Evolutionary conservation across 1,140 invertebrate genomes (phyloP).

Genomic region (Camponotus floridanus): DNA sequence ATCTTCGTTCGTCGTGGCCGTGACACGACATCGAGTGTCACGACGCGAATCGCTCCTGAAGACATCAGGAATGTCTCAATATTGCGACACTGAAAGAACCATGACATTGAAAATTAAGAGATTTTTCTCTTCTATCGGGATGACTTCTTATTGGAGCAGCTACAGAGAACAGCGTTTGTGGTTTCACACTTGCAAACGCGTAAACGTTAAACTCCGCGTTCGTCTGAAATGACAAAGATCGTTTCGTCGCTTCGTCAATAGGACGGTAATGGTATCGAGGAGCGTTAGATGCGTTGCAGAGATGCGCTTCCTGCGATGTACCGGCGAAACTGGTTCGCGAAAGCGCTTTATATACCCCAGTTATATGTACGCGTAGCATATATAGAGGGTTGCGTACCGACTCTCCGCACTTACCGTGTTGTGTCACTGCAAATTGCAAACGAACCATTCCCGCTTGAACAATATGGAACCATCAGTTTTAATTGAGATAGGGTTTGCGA

Average conservation of each 20-base stretch:
- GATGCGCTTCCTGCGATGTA: conserved; percentile 9
- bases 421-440: conserved; percentile 54
- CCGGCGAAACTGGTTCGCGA: conserved; percentile 29
- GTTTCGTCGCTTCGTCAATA: conserved; percentile 29
- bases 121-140: not conserved
- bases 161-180: not conserved
- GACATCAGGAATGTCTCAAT: not conserved
- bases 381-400: not conserved
- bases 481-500: conserved; percentile 19
- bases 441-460: conserved; percentile 30
- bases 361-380: not conserved
- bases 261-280: conserved; percentile 31
- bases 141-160: not conserved
- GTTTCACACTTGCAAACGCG: not conserved
- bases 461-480: conserved; percentile 31
- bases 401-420: conserved; percentile 40
- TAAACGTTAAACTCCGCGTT: conserved; percentile 14
- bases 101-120: not conserved
- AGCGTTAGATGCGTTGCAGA: conserved; percentile 24
- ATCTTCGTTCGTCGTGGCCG: not conserved
- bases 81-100: not conserved
- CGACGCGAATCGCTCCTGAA: not conserved
- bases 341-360: conserved; percentile 25
- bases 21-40: not conserved
- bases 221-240: conserved; percentile 18